phyloP scores from a whole-genome alignment of 2,888 invertebrate species.

The Lithophane socia region DNA sequence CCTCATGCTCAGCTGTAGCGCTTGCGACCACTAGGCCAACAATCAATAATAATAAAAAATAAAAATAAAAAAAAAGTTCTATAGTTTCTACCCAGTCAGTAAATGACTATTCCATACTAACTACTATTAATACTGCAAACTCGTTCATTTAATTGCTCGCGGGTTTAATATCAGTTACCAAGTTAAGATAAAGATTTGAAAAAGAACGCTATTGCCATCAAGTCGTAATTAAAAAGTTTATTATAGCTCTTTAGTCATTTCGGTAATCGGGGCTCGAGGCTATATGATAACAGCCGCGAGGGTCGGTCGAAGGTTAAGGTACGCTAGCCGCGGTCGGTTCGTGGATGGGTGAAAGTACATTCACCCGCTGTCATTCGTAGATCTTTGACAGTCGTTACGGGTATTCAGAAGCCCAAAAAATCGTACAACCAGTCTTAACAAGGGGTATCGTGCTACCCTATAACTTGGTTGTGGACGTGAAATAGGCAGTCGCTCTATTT shows the following conservation, averaged over 20 bases:
- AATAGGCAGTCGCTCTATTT: background rate
- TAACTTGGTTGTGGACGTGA: background rate
- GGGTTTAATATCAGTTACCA: background rate
- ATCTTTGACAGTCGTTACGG: background rate
- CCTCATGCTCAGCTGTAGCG: no score
- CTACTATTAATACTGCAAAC: background rate
- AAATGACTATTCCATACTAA: no score
- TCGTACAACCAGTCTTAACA: background rate
- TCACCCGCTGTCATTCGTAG: background rate
- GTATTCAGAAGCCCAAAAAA: background rate
- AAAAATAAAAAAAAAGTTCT: no score
- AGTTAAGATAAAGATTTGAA: background rate
- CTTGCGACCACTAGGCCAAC: no score
- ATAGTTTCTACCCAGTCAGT: no score
- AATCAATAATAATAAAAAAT: no score
- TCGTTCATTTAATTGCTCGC: slow-evolving; percentile 3
- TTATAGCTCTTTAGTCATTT: background rate
- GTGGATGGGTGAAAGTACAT: background rate
- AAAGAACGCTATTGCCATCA: background rate
- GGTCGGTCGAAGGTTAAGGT: no score
- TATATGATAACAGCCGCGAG: no score
- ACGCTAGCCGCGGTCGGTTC: no score
- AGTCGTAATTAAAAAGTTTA: background rate
- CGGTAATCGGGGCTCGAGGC: background rate
- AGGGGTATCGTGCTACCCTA: background rate